Percentiles rank a stretch among this genome's conserved stretches.
These are phyloP conservation scores for Gavia stellata DNA, from an alignment of 2,113 vertebrate species.

Conservation along the genomic window DNA sequence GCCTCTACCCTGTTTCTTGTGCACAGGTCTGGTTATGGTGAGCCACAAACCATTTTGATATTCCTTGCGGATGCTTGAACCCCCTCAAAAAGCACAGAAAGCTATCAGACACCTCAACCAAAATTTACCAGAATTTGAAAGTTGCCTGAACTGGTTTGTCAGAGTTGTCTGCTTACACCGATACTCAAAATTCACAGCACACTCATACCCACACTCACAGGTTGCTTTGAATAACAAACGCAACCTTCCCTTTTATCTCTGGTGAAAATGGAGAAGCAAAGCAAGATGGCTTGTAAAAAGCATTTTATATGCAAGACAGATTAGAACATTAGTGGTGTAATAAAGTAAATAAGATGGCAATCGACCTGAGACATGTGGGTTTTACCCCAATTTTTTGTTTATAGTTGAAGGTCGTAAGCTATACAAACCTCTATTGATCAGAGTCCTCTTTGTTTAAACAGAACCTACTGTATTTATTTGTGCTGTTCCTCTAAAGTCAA, in stretches of 20 bases:
- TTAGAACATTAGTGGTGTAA: conserved; percentile 69
- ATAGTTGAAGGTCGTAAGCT: conserved; percentile 75
- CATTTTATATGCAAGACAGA: conserved; percentile 64
- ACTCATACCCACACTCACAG: not conserved
- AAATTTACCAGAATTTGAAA: not conserved
- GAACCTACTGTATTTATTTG: conserved; percentile 81
- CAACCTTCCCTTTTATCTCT: not conserved
- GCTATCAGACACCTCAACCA: not conserved
- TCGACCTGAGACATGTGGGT: conserved; percentile 74
- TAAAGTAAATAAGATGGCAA: conserved; percentile 73
- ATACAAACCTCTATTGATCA: conserved; percentile 80
- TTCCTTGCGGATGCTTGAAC: not conserved
- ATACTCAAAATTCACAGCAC: not conserved
- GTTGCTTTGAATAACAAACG: conserved; percentile 14
- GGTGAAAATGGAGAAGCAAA: not conserved
- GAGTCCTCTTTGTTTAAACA: conserved; percentile 75
- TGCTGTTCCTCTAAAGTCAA: conserved; percentile 72
- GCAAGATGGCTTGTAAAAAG: not conserved
- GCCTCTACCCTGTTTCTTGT: not conserved
- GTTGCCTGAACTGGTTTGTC: conserved; percentile 22
- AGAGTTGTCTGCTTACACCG: not conserved
- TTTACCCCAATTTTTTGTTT: conserved; percentile 76
- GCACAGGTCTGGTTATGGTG: not conserved
- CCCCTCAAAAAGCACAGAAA: not conserved
- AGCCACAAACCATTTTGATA: not conserved